These are phyloP conservation scores for Ornithoptera alexandrae DNA, from an alignment of 2,888 invertebrate species.

Conservation along the genomic window DNA sequence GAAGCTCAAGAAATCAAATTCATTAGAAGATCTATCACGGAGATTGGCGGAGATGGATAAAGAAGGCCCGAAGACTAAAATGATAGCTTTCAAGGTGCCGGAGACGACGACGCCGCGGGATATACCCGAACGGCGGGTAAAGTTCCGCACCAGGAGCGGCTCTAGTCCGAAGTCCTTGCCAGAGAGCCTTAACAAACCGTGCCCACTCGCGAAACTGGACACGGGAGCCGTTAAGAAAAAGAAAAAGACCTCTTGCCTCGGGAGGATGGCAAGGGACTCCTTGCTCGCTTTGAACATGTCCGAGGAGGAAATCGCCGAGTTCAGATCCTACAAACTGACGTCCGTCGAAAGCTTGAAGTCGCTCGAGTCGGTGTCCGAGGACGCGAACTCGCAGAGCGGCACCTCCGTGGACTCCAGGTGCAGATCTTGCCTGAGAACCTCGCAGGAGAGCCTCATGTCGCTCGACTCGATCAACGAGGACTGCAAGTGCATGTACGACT, in stretches of 20 bases:
- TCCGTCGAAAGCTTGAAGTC: conserved; percentile 70
- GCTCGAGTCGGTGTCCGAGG: conserved; percentile 72
- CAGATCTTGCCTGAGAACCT: conserved; percentile 60
- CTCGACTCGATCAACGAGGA: conserved; percentile 72
- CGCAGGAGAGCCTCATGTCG: conserved; percentile 73
- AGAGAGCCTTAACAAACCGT: conserved; percentile 65
- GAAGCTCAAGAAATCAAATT: conserved; percentile 66
- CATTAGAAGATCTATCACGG: conserved; percentile 62
- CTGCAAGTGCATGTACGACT: conserved; percentile 58
- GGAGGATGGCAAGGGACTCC: conserved; percentile 73
- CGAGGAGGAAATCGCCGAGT: conserved; percentile 72
- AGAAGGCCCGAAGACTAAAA: conserved; percentile 56
- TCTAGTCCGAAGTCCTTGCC: conserved; percentile 75
- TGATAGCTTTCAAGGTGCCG: conserved; percentile 67
- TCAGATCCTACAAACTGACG: conserved; percentile 67
- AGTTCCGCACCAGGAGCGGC: conserved; percentile 61
- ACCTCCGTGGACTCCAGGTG: conserved; percentile 69
- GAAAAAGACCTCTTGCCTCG: conserved; percentile 67
- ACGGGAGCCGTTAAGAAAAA: conserved; percentile 58
- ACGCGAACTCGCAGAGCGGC: conserved; percentile 68
- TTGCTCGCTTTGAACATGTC: conserved; percentile 71
- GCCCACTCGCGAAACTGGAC: conserved; percentile 61
- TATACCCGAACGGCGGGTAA: conserved; percentile 61
- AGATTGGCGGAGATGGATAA: conserved; percentile 44
- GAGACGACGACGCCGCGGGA: conserved; percentile 67